Evolutionary conservation across 2,113 vertebrate species (phyloP).

Genomic region (Rhombomys opimus): DNA sequence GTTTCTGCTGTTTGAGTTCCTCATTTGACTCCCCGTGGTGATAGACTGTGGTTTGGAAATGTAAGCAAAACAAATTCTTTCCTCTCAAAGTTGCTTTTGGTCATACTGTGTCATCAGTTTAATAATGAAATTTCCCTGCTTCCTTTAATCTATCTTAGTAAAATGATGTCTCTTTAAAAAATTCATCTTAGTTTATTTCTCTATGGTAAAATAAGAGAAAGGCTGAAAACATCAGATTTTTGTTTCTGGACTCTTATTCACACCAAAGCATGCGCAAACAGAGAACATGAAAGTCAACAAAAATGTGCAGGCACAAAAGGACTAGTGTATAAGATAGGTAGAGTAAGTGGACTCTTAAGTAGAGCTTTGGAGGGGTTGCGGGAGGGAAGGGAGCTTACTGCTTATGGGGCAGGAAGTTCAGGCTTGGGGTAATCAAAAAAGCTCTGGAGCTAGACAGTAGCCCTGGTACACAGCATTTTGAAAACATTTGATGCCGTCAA

Average conservation of each 20-base stretch:
- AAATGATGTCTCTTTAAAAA: neutral
- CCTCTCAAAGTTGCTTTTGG: neutral
- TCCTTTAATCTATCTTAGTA: neutral
- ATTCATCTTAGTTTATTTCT: neutral
- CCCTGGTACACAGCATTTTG: neutral
- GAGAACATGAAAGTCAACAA: accelerated
- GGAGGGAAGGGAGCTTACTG: accelerated
- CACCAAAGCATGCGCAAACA: accelerated
- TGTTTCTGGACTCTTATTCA: accelerated
- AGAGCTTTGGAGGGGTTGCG: accelerated
- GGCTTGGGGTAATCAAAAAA: too few relatives aligned
- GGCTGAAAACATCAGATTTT: neutral
- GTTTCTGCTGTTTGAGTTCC: neutral
- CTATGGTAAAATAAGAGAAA: neutral
- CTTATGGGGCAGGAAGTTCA: neutral
- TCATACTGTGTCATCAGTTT: neutral
- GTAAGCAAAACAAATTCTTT: neutral
- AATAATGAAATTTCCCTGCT: neutral
- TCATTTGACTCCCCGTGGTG: neutral
- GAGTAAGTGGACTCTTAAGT: neutral
- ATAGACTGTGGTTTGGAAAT: neutral
- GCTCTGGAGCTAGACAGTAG: neutral
- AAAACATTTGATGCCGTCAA: neutral
- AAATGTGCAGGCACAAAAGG: neutral
- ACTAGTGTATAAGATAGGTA: accelerated